Base-by-base conservation (phyloP, 2,888 invertebrate genomes). In the Mantis religiosa region DNA sequence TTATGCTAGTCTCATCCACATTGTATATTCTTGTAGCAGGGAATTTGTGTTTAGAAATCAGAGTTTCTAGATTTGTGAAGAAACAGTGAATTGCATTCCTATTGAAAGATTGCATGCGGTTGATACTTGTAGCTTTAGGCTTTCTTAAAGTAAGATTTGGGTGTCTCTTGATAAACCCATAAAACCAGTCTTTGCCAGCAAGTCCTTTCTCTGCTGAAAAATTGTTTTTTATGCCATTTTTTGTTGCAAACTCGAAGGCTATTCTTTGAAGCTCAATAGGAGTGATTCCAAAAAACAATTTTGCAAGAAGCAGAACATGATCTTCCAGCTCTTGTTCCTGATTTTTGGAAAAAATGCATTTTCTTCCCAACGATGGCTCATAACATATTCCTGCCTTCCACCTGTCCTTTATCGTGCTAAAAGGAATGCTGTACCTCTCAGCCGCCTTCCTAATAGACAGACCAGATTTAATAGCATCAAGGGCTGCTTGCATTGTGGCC, bases 1-100 rank as follows among this genome's bases (percentile, higher is more conserved):
- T 91, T 85, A 93, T 92, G 0, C 93, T 93, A 3, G 93, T 93
- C 92, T 94, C 93, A 88, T 93, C 93, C 86, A 92, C 91, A 90
- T 93, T 94, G 90, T 91, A 93, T 25, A 93, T 91, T 25, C 90
- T 89, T 87, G 90, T 86, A n/a, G 91, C 89, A 28, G 88, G 84
- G 89, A 91, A 91, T 30, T 90, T 83, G 83, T 91, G 87, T 87
- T 91, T 91, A 30, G 90, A 87, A 91, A 91, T 91, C 9, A 92
- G 82, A 30, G 89, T 89, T 90, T 90, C 90, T 47, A 92, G 89
- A 87, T 91, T 91, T 7, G 89, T 89, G 89, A 90, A 92, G 89
- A 92, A 92, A 28, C 89, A 82, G 30, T 90, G 82, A 2, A 92
- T 90, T 89, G 92, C 91, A 41, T 89, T 83, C 88, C 90, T 91